Evolutionary conservation across 2,888 invertebrate species (phyloP).

Genomic region (Cremastinae sp.): DNA sequence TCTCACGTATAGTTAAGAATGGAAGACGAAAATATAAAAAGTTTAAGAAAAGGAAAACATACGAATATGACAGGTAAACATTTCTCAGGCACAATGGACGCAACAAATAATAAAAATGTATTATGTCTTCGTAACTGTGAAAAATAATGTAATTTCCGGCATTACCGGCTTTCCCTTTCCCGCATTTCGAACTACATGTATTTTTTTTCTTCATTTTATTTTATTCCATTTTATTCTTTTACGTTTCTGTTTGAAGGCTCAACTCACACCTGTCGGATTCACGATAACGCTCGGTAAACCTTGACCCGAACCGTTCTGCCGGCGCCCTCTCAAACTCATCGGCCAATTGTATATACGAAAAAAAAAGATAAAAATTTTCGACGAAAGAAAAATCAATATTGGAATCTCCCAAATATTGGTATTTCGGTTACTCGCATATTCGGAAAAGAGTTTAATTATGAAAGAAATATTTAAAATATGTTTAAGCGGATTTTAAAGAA

Average conservation of each 20-base stretch:
- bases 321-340: constrained; percentile 17
- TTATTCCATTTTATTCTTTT: too few relatives aligned
- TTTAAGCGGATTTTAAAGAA: too few relatives aligned
- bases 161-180: constrained; percentile 42
- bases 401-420: too few relatives aligned
- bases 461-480: too few relatives aligned
- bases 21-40: neutral
- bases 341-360: constrained; percentile 20
- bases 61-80: constrained; percentile 7
- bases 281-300: constrained; percentile 38
- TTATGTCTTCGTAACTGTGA: constrained; percentile 5
- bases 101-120: neutral
- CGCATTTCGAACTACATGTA: constrained; percentile 33
- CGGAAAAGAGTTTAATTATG: neutral
- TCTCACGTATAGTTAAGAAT: constrained; percentile 15
- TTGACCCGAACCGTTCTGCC: constrained; percentile 35
- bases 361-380: constrained; percentile 9
- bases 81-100: neutral
- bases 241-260: constrained; percentile 3
- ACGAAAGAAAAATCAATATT: constrained; percentile 7
- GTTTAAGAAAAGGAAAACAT: neutral
- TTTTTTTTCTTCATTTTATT: neutral
- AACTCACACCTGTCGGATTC: constrained; percentile 33
- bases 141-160: constrained; percentile 38
- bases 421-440: too few relatives aligned